Base-by-base conservation (phyloP, 2,888 invertebrate genomes). In the Nemotelus pantherinus region DNA sequence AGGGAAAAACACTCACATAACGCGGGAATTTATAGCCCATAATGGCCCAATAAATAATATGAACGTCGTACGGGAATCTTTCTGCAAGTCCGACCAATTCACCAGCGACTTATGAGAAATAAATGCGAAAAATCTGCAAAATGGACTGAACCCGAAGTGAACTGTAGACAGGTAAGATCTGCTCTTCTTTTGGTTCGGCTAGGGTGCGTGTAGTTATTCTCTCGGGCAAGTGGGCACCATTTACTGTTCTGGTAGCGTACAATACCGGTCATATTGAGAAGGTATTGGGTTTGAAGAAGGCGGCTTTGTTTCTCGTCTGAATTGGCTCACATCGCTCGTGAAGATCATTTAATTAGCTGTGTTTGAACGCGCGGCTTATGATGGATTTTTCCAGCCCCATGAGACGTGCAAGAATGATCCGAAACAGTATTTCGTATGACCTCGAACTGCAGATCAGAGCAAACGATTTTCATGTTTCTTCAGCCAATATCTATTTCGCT, bases 1-100 rank as follows among this genome's bases (percentile, higher is more conserved):
- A 78, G 71, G 76, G 77, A 77, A 79, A 77, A 78, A 80, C 77
- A 80, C 76, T 79, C 79, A 77, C 76, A 79, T 79, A 80, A 78
- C 79, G 75, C 75, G 71, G 70, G 67, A 77, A 80, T 79, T 80
- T 80, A 80, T 80, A 77, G 77, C 60, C 65, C 55, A 78, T 79
- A 79, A 80, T 80, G 76, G 76, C 68, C 63, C 79, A 76, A 80
- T 79, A 80, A 80, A 80, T 80, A 79, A 80, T 78, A 78, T 76
- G 71, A 79, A 79, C 72, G 76, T 78, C 76, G 60, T 63, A 65
- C 63, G 10, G 53, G 77, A 76, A 77, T 58, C 53, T 70, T 74
- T 74, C 60, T 74, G 74, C 74, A 65, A 58, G 10, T 25, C 25
- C 25, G 25, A 63, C 41, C 63, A 55, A 71, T 72, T 58, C 58